These are phyloP conservation scores for Microplitis deprimator DNA, from an alignment of 2,888 invertebrate species.

Conservation along the genomic window DNA sequence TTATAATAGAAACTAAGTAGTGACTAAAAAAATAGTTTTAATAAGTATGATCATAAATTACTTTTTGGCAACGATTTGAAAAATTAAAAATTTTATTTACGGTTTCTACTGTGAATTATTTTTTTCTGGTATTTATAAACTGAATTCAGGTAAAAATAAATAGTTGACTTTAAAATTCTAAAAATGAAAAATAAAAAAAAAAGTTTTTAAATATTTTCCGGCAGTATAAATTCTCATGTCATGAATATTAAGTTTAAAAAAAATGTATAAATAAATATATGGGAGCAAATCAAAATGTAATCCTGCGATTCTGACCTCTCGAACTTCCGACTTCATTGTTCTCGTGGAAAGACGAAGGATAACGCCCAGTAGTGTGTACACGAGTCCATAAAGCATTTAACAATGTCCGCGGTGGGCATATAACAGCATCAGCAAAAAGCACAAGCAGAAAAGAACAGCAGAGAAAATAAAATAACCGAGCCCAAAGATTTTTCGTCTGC, in stretches of 20 bases:
- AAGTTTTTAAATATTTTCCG: background rate
- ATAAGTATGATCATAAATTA: too few species aligned
- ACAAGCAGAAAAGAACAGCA: background rate
- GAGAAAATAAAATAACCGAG: background rate
- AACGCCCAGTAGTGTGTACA: conserved; percentile 28
- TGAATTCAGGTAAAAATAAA: background rate
- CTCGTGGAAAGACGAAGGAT: conserved; percentile 31
- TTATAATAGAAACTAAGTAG: too few species aligned
- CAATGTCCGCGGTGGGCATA: conserved; percentile 40
- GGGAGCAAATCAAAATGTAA: conserved; percentile 1
- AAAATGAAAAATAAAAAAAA: background rate
- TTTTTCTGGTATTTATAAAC: too few species aligned
- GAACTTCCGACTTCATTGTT: conserved; percentile 35
- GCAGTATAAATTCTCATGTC: background rate
- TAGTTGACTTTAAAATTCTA: background rate
- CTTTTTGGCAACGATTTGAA: too few species aligned
- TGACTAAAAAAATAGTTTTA: too few species aligned
- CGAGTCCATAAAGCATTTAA: conserved; percentile 57
- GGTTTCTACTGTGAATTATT: too few species aligned
- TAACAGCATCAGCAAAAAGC: background rate
- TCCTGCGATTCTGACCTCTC: conserved; percentile 15
- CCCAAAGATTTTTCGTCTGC: conserved; percentile 12
- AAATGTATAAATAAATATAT: background rate
- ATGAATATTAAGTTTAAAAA: background rate
- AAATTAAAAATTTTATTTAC: too few species aligned